phyloP scores from a whole-genome alignment of 2,113 vertebrate genomes.

The Mesocricetus auratus region DNA sequence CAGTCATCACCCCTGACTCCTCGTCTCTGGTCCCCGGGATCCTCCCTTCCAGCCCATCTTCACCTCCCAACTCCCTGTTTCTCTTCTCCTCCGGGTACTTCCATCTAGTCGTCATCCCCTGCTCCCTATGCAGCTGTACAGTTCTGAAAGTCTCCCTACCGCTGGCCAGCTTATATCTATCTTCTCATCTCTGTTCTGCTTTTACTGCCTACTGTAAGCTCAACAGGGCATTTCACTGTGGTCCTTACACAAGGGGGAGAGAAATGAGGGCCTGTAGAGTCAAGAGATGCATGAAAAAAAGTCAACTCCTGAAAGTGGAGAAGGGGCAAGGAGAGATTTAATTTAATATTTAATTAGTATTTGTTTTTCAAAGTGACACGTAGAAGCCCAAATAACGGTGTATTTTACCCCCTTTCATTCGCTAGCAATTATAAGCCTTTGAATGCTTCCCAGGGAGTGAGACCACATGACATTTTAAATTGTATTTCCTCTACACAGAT shows the following conservation, averaged over 20 bases:
- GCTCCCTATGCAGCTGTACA: neutral
- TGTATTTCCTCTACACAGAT: neutral
- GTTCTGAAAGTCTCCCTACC: neutral
- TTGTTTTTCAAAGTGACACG: neutral
- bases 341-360: no score
- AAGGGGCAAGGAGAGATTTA: neutral
- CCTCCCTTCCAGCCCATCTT: neutral
- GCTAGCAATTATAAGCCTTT: neutral
- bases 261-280: neutral
- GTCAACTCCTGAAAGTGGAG: neutral
- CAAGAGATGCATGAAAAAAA: neutral
- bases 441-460: slow-evolving; percentile 10
- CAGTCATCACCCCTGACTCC: neutral
- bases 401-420: neutral
- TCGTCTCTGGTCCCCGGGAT: accelerated
- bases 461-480: neutral
- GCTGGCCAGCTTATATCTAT: no score
- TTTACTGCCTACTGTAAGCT: neutral
- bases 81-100: neutral
- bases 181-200: neutral
- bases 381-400: neutral
- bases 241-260: neutral
- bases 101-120: neutral
- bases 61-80: neutral
- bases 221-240: neutral